A percentile compares a stretch with the other conserved stretches of the same genome.
phyloP scores from a whole-genome alignment of 2,113 vertebrate genomes.

The Gambusia holbrooki region DNA sequence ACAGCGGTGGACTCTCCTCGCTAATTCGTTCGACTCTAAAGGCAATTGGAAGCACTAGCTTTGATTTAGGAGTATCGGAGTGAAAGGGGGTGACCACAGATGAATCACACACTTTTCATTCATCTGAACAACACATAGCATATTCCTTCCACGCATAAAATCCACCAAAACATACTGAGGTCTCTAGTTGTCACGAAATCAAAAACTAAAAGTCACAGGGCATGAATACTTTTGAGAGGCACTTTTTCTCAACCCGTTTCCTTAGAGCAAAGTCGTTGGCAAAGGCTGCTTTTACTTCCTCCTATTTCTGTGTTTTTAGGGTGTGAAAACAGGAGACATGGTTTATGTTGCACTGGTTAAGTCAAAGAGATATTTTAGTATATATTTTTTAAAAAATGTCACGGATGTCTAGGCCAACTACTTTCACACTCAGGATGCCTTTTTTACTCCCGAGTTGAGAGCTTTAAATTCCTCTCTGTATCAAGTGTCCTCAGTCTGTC shows the following conservation, averaged over 20 bases:
- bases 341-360: not conserved
- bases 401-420: not conserved
- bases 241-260: not conserved
- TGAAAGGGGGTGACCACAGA: no score
- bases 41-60: no score
- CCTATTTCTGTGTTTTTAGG: no score
- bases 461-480: slow-evolving; percentile 19
- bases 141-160: not conserved
- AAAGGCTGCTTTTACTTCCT: no score
- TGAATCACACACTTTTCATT: not conserved
- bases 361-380: not conserved
- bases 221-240: not conserved
- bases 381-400: not conserved
- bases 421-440: not conserved
- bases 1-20: no score
- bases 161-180: not conserved
- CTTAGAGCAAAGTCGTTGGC: no score
- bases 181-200: not conserved
- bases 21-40: no score
- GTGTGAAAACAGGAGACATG: no score
- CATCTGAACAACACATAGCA: not conserved
- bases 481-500: slow-evolving; percentile 29
- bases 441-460: slow-evolving; percentile 16
- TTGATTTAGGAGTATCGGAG: not conserved
- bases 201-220: not conserved